phyloP scores from a whole-genome alignment of 2,888 invertebrate genomes.

The Cephus nigrinus region DNA sequence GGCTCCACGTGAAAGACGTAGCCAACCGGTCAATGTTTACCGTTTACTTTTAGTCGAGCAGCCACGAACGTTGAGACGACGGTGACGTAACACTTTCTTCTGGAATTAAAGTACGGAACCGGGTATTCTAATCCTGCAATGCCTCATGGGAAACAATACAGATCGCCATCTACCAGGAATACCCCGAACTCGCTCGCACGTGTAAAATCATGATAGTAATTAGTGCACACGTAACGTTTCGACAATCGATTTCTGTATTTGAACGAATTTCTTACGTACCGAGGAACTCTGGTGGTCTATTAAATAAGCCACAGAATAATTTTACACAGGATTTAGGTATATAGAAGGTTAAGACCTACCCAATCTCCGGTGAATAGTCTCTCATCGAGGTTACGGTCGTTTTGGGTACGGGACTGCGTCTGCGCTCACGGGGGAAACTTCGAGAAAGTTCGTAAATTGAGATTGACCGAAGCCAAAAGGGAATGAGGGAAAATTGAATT shows the following conservation, averaged over 20 bases:
- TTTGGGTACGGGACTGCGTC: background rate
- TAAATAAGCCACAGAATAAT: background rate
- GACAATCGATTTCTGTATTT: background rate
- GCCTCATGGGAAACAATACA: too few species aligned
- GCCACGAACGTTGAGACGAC: background rate
- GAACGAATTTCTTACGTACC: background rate
- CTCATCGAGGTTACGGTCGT: background rate
- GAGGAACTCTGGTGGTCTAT: background rate
- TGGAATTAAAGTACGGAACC: background rate
- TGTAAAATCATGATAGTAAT: background rate
- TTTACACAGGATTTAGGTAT: background rate
- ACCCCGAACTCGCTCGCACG: background rate
- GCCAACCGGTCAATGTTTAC: background rate
- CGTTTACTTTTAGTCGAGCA: background rate
- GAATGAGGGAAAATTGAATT: constrained; percentile 9
- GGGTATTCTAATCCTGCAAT: too few species aligned
- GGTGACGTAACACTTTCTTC: background rate
- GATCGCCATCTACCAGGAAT: background rate
- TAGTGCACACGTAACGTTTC: background rate
- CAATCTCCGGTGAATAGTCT: background rate
- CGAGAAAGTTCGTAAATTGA: background rate
- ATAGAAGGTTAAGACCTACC: background rate
- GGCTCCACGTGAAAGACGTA: background rate
- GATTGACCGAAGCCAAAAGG: constrained; percentile 7
- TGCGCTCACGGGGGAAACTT: background rate